Conservation (phyloP, 92 coral and sea anemone genomes). For the Pocillopora meandrina region DNA sequence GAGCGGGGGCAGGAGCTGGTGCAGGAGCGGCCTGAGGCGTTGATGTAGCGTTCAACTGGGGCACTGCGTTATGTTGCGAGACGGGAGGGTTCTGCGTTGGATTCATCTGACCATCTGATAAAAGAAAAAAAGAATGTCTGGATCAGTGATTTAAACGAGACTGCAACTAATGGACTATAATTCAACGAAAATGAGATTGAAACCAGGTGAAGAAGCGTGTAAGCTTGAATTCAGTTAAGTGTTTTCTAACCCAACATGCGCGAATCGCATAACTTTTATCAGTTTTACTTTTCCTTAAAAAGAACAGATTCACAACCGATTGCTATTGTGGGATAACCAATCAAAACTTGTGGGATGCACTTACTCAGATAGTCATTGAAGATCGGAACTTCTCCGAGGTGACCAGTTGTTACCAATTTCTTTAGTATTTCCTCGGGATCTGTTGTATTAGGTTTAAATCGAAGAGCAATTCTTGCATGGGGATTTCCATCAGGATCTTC, state of each 20-base stretch:
- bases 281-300: no score
- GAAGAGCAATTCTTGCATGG: conserved; percentile 58
- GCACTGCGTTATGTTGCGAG: conserved; percentile 4
- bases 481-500: conserved; percentile 73
- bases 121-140: not conserved
- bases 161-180: no score
- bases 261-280: no score
- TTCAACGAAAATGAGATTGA: no score
- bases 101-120: conserved; percentile 57
- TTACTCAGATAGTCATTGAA: conserved; percentile 79
- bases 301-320: no score
- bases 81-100: conserved; percentile 18
- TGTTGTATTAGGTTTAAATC: conserved; percentile 58
- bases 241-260: no score
- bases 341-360: not conserved
- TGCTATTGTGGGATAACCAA: not conserved
- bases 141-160: not conserved
- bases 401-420: conserved; percentile 72
- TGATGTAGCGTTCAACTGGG: conserved; percentile 29
- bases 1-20: not conserved
- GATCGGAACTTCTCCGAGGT: conserved; percentile 82
- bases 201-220: no score
- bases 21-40: conserved; percentile 37
- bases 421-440: conserved; percentile 58
- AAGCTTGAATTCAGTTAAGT: no score